phyloP scores from a whole-genome alignment of 2,888 invertebrate species.

The Drosophila borealis region DNA sequence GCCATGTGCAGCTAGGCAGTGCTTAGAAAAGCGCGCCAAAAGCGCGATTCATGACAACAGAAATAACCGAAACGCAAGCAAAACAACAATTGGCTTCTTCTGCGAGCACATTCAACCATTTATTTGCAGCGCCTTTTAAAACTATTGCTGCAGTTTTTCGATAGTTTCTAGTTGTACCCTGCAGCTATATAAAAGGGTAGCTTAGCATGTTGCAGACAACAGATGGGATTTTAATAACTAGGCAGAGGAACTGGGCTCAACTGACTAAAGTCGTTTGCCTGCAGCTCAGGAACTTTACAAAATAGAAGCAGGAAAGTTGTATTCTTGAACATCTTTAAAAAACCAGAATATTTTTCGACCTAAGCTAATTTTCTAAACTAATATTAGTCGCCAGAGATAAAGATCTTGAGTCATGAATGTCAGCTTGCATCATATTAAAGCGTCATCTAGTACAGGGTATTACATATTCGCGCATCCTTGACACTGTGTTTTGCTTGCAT shows the following conservation, averaged over 20 bases:
- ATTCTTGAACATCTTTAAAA: no score
- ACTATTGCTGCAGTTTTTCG: conserved; percentile 44
- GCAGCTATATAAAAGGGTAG: neutral
- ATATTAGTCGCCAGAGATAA: no score
- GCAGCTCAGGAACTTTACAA: no score
- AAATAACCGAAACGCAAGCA: conserved; percentile 2
- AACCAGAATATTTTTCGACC: no score
- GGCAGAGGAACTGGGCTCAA: no score
- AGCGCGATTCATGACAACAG: conserved; percentile 8
- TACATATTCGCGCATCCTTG: neutral
- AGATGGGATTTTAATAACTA: neutral
- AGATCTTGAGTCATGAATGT: no score
- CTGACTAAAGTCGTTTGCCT: no score
- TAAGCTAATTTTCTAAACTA: no score
- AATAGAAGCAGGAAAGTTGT: no score
- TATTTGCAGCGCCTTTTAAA: conserved; percentile 20
- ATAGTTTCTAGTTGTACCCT: conserved; percentile 31
- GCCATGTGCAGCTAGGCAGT: conserved; percentile 20
- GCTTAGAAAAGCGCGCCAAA: conserved; percentile 23
- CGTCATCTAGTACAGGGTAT: conserved; percentile 9
- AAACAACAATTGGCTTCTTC: conserved; percentile 16
- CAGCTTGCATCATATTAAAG: neutral
- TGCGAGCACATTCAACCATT: conserved; percentile 23
- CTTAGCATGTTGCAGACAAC: neutral
- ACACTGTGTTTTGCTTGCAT: conserved; percentile 12